phyloP scores from a whole-genome alignment of 2,797 vertebrate genomes.

The Lophius americanus region DNA sequence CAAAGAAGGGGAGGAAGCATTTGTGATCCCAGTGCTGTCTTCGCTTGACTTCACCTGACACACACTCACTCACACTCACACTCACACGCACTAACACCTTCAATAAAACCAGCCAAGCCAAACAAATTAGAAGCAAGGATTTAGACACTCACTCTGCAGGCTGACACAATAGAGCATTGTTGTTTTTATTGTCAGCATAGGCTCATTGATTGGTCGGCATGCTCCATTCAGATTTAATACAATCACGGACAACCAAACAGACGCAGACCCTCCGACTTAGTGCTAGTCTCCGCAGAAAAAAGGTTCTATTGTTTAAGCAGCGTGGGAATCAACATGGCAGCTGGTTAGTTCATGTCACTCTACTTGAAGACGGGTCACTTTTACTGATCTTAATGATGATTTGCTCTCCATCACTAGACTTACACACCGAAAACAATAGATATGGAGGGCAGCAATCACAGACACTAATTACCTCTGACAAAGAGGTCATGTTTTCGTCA shows the following conservation, averaged over 20 bases:
- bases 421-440: background rate
- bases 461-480: background rate
- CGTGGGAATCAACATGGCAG: conserved; percentile 76
- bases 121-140: conserved; percentile 78
- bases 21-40: conserved; percentile 71
- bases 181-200: conserved; percentile 70
- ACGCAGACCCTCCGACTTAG: conserved; percentile 43
- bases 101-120: conserved; percentile 84
- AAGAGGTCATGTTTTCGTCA: no score
- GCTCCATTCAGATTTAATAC: conserved; percentile 67
- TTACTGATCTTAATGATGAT: conserved; percentile 23
- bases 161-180: conserved; percentile 81
- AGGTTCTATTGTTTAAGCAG: conserved; percentile 72
- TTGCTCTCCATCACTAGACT: background rate
- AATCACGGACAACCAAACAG: conserved; percentile 55
- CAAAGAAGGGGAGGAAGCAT: conserved; percentile 56
- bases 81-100: conserved; percentile 74
- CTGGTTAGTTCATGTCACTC: conserved; percentile 32
- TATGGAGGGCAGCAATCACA: background rate
- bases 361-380: conserved; percentile 6
- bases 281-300: conserved; percentile 62
- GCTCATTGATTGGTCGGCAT: conserved; percentile 69
- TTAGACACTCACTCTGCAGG: conserved; percentile 16
- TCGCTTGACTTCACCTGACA: conserved; percentile 77
- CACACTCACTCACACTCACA: conserved; percentile 35